These are phyloP conservation scores for Rhopalosiphum padi DNA, from an alignment of 1,140 invertebrate species.

Conservation along the genomic window DNA sequence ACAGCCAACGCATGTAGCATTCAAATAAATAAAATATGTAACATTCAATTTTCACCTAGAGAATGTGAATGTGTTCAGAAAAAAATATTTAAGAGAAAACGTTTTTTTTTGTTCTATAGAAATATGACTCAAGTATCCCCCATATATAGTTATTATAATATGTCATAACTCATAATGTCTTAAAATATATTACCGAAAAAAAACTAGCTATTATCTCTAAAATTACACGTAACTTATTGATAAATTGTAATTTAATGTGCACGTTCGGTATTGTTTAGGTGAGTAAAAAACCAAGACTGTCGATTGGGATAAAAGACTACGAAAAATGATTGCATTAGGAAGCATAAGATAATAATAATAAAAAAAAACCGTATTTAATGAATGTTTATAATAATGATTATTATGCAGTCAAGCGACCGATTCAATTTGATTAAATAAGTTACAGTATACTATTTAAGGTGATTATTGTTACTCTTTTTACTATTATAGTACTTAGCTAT, in stretches of 20 bases:
- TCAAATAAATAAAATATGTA: slow-evolving; percentile 17
- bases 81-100: neutral
- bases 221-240: neutral
- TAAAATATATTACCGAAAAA: neutral
- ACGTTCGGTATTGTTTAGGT: neutral
- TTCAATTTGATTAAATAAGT: neutral
- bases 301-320: neutral
- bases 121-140: neutral
- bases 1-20: neutral
- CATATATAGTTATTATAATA: neutral
- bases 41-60: slow-evolving; percentile 23
- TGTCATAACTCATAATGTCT: neutral
- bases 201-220: neutral
- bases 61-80: slow-evolving; percentile 21
- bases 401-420: neutral
- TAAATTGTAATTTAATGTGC: neutral
- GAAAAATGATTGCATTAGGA: neutral
- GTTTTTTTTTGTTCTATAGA: neutral
- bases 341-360: neutral
- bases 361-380: too few species aligned
- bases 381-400: neutral
- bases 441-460: neutral
- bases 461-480: neutral
- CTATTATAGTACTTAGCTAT: neutral
- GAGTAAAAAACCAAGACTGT: neutral